Base-by-base conservation (phyloP, 2,113 vertebrate species). In the Aix galericulata region DNA sequence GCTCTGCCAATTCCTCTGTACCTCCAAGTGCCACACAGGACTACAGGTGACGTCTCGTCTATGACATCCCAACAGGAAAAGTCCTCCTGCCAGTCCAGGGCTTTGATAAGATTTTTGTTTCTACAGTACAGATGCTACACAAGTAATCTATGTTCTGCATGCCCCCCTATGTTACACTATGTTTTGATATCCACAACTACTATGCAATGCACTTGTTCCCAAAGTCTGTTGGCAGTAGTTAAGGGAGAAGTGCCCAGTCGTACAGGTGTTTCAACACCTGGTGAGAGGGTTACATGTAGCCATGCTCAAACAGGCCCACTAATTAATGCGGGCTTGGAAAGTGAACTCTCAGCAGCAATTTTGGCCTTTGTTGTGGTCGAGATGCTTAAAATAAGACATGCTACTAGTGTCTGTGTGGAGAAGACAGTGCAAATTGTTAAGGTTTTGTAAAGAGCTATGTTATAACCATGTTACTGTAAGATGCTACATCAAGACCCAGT, bases 121-220 rank as follows among this genome's bases (percentile, higher is more conserved):
- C 53, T 62, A 79, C n/a, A 4, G 22, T 71, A 46, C 27, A 48
- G 81, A 42, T 52, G 40, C 34, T 82, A 21, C 36, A 38, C 29
- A 63, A 40, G 32, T 17, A 27, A 11, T 53, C 7, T 66, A 25
- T 46, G 44, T 76, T 69, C 73, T 89, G 69, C 69, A 77, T 32
- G 13, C 7, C 0, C 34, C 17, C 48, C 4, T 62, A 50, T 4
- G 34, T 73, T 60, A 58, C 34, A 20, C 50, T 40, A 6, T 11
- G 52, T 48, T 67, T 94, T 82, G 44, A 9, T 77, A 85, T 72
- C 31, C 66, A 76, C 38, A 71, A 66, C 82, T 56, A 36, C 90
- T 94, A 85, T 92, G 88, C 88, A 93, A 93, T 55, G 69, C 62
- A 55, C 62, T 73, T 55, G 4, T 58, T 81, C 42, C 76, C 59